phyloP scores from a whole-genome alignment of 2,888 invertebrate genomes.

The Drosophila nigritarsus region DNA sequence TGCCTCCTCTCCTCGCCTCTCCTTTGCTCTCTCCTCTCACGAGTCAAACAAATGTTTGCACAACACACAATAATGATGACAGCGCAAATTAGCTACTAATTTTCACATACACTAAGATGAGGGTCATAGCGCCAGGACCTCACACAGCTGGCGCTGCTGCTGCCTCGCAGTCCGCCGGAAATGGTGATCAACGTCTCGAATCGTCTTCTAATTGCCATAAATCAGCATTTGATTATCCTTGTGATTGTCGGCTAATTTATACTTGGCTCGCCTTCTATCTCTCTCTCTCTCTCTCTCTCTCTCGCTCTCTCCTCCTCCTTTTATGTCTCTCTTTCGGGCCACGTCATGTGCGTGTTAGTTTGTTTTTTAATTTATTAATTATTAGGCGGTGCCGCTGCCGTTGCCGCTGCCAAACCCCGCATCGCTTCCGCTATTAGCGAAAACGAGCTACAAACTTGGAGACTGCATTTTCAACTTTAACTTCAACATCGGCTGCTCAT shows the following conservation, averaged over 20 bases:
- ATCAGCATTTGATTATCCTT: conserved; percentile 80
- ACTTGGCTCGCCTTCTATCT: neutral
- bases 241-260: conserved; percentile 28
- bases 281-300: neutral
- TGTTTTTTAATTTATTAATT: conserved; percentile 78
- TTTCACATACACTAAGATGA: conserved; percentile 56
- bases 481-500: conserved; percentile 13
- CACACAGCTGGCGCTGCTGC: conserved; percentile 72
- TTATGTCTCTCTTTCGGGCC: conserved; percentile 9
- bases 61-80: conserved; percentile 80
- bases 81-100: conserved; percentile 80
- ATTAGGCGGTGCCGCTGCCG: conserved; percentile 63
- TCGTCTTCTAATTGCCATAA: conserved; percentile 71
- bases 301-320: neutral
- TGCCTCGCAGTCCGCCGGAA: conserved; percentile 45
- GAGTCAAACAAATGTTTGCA: conserved; percentile 78
- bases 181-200: conserved; percentile 34
- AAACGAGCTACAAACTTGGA: conserved; percentile 31
- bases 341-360: conserved; percentile 72
- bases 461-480: neutral
- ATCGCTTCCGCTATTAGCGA: conserved; percentile 77
- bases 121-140: conserved; percentile 72
- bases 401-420: conserved; percentile 30
- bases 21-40: neutral
- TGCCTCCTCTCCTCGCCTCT: neutral